These are phyloP conservation scores for Cosmia trapezina DNA, from an alignment of 2,888 invertebrate genomes.

Conservation along the genomic window DNA sequence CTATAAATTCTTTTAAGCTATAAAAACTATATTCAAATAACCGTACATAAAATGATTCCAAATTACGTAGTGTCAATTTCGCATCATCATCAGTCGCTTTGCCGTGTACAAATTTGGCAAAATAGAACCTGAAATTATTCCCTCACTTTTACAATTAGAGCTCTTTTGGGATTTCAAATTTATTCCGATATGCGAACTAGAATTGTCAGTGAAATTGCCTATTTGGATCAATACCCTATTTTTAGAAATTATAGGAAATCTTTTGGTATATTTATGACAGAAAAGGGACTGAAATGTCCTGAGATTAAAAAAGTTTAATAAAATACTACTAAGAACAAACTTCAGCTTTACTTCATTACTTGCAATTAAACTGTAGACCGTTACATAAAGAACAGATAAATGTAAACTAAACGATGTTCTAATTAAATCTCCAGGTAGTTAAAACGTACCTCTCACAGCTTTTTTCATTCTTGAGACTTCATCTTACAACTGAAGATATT, in stretches of 20 bases:
- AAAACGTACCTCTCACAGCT: constrained; percentile 17
- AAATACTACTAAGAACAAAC: constrained; percentile 8
- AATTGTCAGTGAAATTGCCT: constrained; percentile 35
- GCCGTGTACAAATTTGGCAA: constrained; percentile 39
- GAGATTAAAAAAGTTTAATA: constrained; percentile 22
- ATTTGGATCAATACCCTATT: constrained; percentile 24
- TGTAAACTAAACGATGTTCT: constrained; percentile 47
- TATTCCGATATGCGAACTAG: constrained; percentile 41
- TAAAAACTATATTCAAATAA: no score
- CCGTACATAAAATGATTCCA: constrained; percentile 7
- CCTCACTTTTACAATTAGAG: constrained; percentile 48
- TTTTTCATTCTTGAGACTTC: constrained; percentile 39
- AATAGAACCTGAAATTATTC: constrained; percentile 53
- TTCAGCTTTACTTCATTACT: neutral
- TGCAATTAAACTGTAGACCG: constrained; percentile 22
- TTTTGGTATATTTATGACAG: constrained; percentile 9
- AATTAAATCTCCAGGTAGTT: constrained; percentile 48
- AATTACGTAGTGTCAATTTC: constrained; percentile 23
- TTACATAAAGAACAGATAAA: constrained; percentile 14
- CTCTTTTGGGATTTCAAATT: constrained; percentile 47
- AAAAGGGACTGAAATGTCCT: neutral
- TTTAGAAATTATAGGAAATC: neutral
- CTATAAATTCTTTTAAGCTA: no score
- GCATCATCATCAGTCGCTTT: constrained; percentile 40
- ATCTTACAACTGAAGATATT: constrained; percentile 13